Evolutionary conservation across 2,888 invertebrate genomes (phyloP), one percentile per base, ranked within the genome.

Genomic region (Watsonalla binaria): DNA sequence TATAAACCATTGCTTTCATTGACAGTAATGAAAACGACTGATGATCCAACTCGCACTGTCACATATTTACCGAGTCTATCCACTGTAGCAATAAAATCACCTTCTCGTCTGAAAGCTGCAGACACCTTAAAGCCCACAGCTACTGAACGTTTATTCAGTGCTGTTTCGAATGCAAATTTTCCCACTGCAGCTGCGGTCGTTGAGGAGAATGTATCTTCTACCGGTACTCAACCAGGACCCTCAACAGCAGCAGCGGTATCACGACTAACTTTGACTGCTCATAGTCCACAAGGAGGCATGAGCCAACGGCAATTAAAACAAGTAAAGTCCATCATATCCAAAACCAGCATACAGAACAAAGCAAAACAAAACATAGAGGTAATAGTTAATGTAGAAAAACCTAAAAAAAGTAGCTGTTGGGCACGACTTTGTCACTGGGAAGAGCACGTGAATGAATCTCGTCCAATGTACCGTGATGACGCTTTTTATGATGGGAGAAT

Each of bases 381-480:
- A 45, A 70, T 66, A 50, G 58, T 77, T 14, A 59, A 74, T 9
- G 51, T 65, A 13, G 70, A 73, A 45, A 57, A 65, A 54, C 59
- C 72, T 24, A 74, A 78, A 47, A 77, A 76, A 60, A 63, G 55
- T n/a, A 67, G 71, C 53, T 87, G 79, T 58, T 87, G 82, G 74
- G 69, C 63, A 51, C 72, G 76, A 45, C 61, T 84, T 39, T 88
- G 70, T 63, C 70, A 74, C 13, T 90, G 90, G 90, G 85, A 89
- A 56, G 57, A 76, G 45, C 87, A 89, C 59, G 70, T 84, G 47
- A 63, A 74, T 15, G 74, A 87, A 55, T 74, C 86, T 45, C 80
- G 90, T 9, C 90, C 90, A 5, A 74, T 90, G 80, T 90, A 90
- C 61, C 74, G 90, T 56, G 90, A 90, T 65, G 90, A 90, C 62